Conservation (phyloP, 2,797 vertebrate genomes). For the Melanotaenia nigrans region DNA sequence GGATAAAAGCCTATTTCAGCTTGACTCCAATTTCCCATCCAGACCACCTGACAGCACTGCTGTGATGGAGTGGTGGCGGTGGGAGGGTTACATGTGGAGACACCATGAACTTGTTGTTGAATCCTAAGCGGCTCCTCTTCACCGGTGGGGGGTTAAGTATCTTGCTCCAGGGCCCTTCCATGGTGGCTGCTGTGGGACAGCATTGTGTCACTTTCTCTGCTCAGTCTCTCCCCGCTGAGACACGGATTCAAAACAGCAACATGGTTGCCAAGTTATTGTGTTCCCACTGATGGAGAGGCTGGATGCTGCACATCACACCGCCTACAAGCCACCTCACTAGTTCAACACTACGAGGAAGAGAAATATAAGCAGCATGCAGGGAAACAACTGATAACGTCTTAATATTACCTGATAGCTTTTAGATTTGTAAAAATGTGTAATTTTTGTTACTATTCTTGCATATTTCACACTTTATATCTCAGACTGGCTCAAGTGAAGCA, state of each 20-base stretch:
- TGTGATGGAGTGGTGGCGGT: constrained; percentile 55
- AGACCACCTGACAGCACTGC: constrained; percentile 41
- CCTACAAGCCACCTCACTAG: not conserved
- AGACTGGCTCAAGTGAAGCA: too few species aligned
- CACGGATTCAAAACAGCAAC: constrained; percentile 58
- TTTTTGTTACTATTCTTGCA: too few species aligned
- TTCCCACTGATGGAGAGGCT: constrained; percentile 30
- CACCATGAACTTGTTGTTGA: constrained; percentile 63
- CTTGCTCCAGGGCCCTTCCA: constrained; percentile 64
- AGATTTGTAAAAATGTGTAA: too few species aligned
- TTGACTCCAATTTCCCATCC: constrained; percentile 33
- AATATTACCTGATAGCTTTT: not conserved
- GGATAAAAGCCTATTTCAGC: constrained; percentile 10
- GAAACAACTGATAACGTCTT: not conserved
- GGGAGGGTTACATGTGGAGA: constrained; percentile 55
- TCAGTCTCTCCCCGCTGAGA: constrained; percentile 52
- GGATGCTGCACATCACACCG: constrained; percentile 8
- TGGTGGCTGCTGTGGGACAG: constrained; percentile 66
- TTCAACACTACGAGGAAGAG: not conserved
- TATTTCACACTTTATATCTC: too few species aligned
- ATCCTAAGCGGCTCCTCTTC: constrained; percentile 66
- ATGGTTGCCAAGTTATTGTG: constrained; percentile 59
- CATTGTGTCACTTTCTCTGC: constrained; percentile 49
- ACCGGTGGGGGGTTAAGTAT: constrained; percentile 75
- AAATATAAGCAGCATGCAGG: not conserved